Percentiles rank a stretch among this genome's conserved stretches.
Conservation (phyloP, 53 echinoderm and acorn worm genomes). For the Actinopyga echinites region DNA sequence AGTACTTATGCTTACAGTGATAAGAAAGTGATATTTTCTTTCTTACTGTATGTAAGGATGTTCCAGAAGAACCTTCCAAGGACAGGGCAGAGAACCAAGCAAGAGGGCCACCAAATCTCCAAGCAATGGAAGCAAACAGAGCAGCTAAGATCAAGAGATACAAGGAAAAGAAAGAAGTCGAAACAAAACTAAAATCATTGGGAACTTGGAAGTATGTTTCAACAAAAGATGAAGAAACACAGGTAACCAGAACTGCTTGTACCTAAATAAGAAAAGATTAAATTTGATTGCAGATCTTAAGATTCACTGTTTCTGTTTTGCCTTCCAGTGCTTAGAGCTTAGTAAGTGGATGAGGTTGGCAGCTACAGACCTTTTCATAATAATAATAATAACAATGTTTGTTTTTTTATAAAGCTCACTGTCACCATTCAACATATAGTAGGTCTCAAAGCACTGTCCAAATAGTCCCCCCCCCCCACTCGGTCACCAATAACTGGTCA, state of each 20-base stretch:
- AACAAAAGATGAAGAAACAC: slow-evolving; percentile 79
- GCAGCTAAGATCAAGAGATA: slow-evolving; percentile 85
- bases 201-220: slow-evolving; percentile 62
- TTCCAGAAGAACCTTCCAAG: slow-evolving; percentile 71
- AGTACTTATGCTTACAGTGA: background rate
- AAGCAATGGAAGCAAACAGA: slow-evolving; percentile 92
- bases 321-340: no score
- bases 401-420: no score
- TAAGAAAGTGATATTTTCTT: background rate
- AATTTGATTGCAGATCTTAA: no score
- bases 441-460: no score
- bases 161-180: slow-evolving; percentile 69
- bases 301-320: no score
- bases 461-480: no score
- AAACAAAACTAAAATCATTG: slow-evolving; percentile 64
- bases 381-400: no score
- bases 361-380: no score
- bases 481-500: no score
- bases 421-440: no score
- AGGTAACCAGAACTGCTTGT: slow-evolving; percentile 47
- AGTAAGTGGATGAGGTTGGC: no score
- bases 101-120: slow-evolving; percentile 79
- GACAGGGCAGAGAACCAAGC: background rate
- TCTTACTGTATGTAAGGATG: slow-evolving; percentile 62
- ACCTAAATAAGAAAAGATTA: background rate